These are phyloP conservation scores for Chloroceryle aenea DNA, from an alignment of 2,113 vertebrate species.

Conservation along the genomic window DNA sequence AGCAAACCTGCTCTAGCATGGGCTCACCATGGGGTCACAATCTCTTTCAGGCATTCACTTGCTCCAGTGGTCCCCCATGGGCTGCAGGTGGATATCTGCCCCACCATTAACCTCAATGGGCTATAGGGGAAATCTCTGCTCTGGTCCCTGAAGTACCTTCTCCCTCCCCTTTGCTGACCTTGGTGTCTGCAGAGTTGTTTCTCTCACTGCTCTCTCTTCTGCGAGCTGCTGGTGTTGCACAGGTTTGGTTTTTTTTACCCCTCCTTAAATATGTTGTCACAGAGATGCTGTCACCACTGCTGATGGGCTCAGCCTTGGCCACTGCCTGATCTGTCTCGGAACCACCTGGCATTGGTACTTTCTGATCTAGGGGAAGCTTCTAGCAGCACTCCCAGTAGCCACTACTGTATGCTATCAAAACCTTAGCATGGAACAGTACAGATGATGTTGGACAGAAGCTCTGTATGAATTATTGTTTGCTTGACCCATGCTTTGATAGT, in stretches of 20 bases:
- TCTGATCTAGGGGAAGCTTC: background rate
- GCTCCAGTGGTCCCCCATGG: background rate
- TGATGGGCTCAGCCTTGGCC: background rate
- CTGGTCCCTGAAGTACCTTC: background rate
- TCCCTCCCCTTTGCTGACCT: background rate
- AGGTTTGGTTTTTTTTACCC: background rate
- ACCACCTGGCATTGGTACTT: background rate
- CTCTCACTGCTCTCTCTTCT: background rate
- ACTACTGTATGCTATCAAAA: background rate
- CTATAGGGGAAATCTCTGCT: background rate
- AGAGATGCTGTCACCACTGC: background rate
- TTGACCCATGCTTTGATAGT: background rate
- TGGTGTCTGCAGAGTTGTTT: background rate
- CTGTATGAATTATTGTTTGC: background rate
- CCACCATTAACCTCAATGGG: background rate
- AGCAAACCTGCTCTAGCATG: background rate
- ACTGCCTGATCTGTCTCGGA: rapidly evolving
- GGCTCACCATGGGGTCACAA: background rate
- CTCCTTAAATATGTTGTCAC: background rate
- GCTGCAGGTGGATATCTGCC: background rate
- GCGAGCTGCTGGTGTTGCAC: background rate
- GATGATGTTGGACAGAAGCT: background rate
- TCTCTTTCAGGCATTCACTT: background rate
- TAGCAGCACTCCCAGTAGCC: background rate
- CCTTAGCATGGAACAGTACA: background rate